Evolutionary conservation across 2,797 vertebrate genomes (phyloP), one percentile per base, ranked within the genome.

Genomic region (Platalea minor): DNA sequence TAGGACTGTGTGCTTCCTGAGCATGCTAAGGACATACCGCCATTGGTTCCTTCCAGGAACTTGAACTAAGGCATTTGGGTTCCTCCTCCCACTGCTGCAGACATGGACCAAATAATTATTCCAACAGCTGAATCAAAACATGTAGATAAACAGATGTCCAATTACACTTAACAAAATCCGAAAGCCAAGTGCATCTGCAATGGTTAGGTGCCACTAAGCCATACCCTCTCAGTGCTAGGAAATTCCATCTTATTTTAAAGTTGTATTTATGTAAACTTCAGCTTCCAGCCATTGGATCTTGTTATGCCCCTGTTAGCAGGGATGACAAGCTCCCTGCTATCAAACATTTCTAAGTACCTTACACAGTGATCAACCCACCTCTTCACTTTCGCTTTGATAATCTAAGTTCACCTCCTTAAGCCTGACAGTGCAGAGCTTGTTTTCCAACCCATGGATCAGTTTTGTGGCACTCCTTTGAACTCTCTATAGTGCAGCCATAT

Each of bases 321-420:
- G 51, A 75, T 59, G 81, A 70, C 67, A 82, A 88, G 51, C 59
- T 89, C 46, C 39, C 63, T 63, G 50, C 26, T 85, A 93, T 92
- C 91, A 95, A 91, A 93, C 60, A 92, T 93, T 82, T 73, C 26
- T 46, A 59, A 76, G 43, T 13, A 59, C 43, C 31, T 94, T 91
- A 54, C 0, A 0, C 41, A 67, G 39, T 54, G 81, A 89, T 76
- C 81, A 89, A 6, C 85, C 87, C 91, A 89, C 85, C 51, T 92
- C 72, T 88, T 51, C 72, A 16, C 51, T 79, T 88, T 85, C 33
- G 8, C 78, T 95, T 92, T 93, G 89, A 93, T 89, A 95, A 87
- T 82, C 57, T 61, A 88, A 84, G 41, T 68, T 85, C 63, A 94
- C 54, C 51, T 93, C 59, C 87, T 96, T 89, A 91, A 95, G 39